These are phyloP conservation scores for Diacarnus erythraeanus DNA, from an alignment of 37 sponge, comb jelly and placozoan genomes.

Conservation along the genomic window DNA sequence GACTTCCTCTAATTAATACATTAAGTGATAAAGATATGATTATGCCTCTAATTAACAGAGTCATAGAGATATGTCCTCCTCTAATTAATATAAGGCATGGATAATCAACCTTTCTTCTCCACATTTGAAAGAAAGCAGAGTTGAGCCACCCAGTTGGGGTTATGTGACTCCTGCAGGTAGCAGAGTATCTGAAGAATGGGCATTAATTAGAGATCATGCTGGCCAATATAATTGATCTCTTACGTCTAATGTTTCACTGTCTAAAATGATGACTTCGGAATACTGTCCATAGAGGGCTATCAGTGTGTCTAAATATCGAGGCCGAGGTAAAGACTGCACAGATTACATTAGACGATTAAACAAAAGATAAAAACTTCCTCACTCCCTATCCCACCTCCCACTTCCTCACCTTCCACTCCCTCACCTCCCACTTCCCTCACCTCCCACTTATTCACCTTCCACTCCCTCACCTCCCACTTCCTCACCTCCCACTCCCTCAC, in stretches of 20 bases:
- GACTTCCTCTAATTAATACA: too few relatives aligned
- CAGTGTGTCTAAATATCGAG: constrained; percentile 43
- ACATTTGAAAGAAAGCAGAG: constrained; percentile 52
- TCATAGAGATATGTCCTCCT: too few relatives aligned
- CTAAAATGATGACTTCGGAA: constrained; percentile 53
- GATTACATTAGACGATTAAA: background rate
- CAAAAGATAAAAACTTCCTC: background rate
- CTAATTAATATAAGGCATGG: too few relatives aligned
- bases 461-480: too few relatives aligned
- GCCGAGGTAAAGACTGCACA: constrained; percentile 32
- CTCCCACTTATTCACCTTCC: too few relatives aligned
- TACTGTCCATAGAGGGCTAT: constrained; percentile 62
- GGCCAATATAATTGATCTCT: background rate
- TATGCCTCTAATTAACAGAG: too few relatives aligned
- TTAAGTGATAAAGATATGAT: too few relatives aligned
- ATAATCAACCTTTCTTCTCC: constrained; percentile 71
- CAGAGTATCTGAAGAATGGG: constrained; percentile 33
- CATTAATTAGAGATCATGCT: background rate
- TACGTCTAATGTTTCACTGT: constrained; percentile 56
- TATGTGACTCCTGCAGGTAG: constrained; percentile 34
- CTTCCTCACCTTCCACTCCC: too few relatives aligned
- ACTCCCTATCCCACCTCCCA: too few relatives aligned
- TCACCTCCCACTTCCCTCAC: background rate
- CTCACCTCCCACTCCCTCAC: too few relatives aligned
- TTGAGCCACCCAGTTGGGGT: constrained; percentile 76